Evolutionary conservation across 1,140 invertebrate species (phyloP).

Genomic region (Penaeus vannamei): DNA sequence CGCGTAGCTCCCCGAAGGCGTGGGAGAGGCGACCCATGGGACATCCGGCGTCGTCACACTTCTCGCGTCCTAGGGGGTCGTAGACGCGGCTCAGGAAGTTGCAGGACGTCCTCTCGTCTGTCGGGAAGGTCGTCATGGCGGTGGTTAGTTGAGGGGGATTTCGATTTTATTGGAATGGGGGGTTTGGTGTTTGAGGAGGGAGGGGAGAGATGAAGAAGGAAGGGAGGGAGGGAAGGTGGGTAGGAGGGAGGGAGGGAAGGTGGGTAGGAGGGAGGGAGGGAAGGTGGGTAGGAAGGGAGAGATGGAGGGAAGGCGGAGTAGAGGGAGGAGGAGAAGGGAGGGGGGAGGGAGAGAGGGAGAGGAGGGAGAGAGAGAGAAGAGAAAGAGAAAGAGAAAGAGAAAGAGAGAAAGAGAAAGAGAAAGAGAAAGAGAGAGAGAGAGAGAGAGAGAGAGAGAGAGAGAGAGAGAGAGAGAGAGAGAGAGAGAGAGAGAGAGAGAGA

Average conservation of each 20-base stretch:
- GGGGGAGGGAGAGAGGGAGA: too few species aligned
- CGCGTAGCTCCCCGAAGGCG: conserved; percentile 79
- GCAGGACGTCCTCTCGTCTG: conserved; percentile 73
- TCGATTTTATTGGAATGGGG: too few species aligned
- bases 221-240: too few species aligned
- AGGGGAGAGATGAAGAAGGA: too few species aligned
- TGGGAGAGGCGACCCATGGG: conserved; percentile 84
- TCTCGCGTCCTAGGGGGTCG: conserved; percentile 80
- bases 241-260: too few species aligned
- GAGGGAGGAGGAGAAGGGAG: too few species aligned
- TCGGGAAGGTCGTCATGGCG: too few species aligned
- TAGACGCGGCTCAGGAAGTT: conserved; percentile 88
- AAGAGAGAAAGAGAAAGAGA: background rate
- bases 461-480: background rate
- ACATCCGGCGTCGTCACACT: conserved; percentile 72
- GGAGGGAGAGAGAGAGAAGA: background rate
- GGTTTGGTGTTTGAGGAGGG: too few species aligned
- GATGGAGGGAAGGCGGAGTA: too few species aligned
- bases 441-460: background rate
- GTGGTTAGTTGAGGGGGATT: too few species aligned
- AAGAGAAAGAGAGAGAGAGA: background rate
- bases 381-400: conserved; percentile 1
- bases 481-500: conserved; percentile 19
- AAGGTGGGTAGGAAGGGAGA: too few species aligned
- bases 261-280: too few species aligned